Evolutionary conservation across 2,113 vertebrate species (phyloP), one percentile per base, ranked within the genome.

Genomic region (Pardalotus punctatus): DNA sequence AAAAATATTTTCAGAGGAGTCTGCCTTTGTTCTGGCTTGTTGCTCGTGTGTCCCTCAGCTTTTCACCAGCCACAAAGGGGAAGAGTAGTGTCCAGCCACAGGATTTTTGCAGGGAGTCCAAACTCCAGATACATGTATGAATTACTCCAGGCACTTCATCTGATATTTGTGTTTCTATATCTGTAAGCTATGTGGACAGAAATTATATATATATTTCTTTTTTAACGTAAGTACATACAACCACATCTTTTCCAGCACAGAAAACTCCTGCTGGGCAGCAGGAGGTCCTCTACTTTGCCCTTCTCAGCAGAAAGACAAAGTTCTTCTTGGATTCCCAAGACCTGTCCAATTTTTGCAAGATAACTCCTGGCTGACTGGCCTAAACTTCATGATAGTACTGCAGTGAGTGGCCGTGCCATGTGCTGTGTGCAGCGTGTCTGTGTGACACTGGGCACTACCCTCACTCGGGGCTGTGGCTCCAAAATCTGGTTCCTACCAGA

Each of bases 201-300:
- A 56, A 28, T 48, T 0, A 0, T 58, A 3, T 15, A n/a, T n/a
- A n/a, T n/a, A n/a, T n/a, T n/a, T n/a, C 0, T 24, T 78, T 83
- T 25, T 65, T 70, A 60, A n/a, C 31, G 36, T 35, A 86, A 81
- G 74, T 24, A 4, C 22, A 25, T 38, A 8, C 20, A 69, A 5
- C 16, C 42, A 5, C 10, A 24, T 28, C 50, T 72, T 56, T 11
- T 54, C 54, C 14, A 14, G 28, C 18, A 53, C 54, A 86, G 57
- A 33, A 24, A 21, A 10, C 43, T 58, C 35, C 24, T 2, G 35
- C 15, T 2, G 70, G 23, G 21, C 24, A 82, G n/a, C 53, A 57
- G 14, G 31, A 71, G 8, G 6, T 74, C 18, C 28, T 53, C 16
- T 65, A 6, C 42, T 42, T 65, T 72, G 25, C 12, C 12, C 24